Evolutionary conservation across 2,797 vertebrate species (phyloP).

Genomic region (Etheostoma perlongum): DNA sequence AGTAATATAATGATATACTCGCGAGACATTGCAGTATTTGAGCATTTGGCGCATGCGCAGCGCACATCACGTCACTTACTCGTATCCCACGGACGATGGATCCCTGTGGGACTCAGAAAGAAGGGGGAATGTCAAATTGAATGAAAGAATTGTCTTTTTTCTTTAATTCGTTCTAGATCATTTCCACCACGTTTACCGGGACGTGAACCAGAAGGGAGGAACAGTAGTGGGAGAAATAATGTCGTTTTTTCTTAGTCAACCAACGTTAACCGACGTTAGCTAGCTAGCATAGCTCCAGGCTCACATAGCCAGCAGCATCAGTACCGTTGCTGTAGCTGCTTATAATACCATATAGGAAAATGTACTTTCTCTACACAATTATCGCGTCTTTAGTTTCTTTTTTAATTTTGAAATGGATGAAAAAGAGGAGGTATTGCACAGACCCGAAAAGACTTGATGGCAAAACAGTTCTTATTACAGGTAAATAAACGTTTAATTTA

Average conservation of each 20-base stretch:
- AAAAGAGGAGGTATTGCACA: conserved; percentile 82
- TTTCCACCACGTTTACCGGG: accelerated
- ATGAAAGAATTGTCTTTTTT: accelerated
- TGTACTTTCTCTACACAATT: conserved; percentile 84
- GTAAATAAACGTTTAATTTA: conserved; percentile 61
- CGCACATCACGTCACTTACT: no score
- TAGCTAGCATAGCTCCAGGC: background rate
- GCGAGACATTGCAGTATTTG: conserved; percentile 12
- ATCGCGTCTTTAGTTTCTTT: conserved; percentile 78
- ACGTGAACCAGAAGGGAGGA: background rate
- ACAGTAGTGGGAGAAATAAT: accelerated
- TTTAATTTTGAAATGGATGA: conserved; percentile 85
- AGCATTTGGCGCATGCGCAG: conserved; percentile 28
- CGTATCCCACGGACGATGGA: no score
- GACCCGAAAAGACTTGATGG: conserved; percentile 86
- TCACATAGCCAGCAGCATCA: conserved; percentile 9
- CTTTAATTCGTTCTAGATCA: background rate
- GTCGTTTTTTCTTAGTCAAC: background rate
- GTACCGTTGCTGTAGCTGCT: background rate
- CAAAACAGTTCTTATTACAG: conserved; percentile 88
- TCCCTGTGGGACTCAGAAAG: background rate
- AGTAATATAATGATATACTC: background rate
- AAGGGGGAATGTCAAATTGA: accelerated
- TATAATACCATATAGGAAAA: conserved; percentile 40
- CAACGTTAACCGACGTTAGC: conserved; percentile 29